Base-by-base conservation (phyloP, 2,888 invertebrate species). In the Malthinus seriepunctatus region DNA sequence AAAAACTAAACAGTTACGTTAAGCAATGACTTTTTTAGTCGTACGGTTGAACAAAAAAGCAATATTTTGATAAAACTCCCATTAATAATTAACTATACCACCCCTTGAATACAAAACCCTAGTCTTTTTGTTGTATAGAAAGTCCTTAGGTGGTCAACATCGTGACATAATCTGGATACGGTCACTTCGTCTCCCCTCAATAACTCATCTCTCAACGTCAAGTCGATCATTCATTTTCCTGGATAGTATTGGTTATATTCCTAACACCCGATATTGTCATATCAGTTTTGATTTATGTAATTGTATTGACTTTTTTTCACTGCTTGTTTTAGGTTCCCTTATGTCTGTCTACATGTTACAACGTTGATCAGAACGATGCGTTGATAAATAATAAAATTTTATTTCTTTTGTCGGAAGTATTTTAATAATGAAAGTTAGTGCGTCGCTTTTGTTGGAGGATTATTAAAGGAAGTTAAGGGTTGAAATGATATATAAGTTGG, bases 221-320 rank as follows among this genome's bases (percentile, higher is more conserved):
- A 70, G 62, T 63, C 66, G 64, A 67, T 62, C 71, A 65, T 67
- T 62, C 71, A 65, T 67, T 67, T 70, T 66, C 66, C 65, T 55
- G 72, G 70, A 74, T 74, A 73, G 73, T 74, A 74, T 75, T 73
- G 74, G 74, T 73, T 73, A 71, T 73, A 72, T 66, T 74, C 69
- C 73, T 72, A 74, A 74, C 74, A 72, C 73, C 74, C 72, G 73
- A 75, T 74, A 74, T 74, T 74, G 75, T 73, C 73, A 71, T 73
- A 74, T 75, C 74, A 73, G 71, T 68, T 63, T 71, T 75, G 77
- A 77, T 77, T 76, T 76, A 76, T 77, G 76, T 77, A 76, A 77
- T 77, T 76, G 75, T 74, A 76, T 76, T 73, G 75, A 75, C 73
- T 76, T 73, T 72, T 23, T 72, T 69, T 68, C 62, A 48, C 53